A percentile compares a stretch with the other conserved stretches of the same genome.
These are phyloP conservation scores for Siphlonurus alternatus DNA, from an alignment of 2,888 invertebrate species.

Conservation along the genomic window DNA sequence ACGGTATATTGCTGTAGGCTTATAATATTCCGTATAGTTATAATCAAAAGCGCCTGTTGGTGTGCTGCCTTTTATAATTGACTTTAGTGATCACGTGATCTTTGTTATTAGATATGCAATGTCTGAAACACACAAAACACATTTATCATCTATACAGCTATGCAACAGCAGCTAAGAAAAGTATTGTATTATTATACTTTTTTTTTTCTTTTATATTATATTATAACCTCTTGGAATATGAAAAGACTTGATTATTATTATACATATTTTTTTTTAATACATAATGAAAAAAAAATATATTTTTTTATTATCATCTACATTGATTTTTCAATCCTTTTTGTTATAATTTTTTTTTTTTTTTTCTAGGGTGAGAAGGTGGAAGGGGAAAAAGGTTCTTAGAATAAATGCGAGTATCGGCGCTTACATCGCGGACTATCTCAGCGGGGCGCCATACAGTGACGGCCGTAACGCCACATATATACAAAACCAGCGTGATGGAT, in stretches of 20 bases:
- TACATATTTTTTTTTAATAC: neutral
- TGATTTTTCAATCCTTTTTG: neutral
- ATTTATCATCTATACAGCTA: neutral
- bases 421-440: neutral
- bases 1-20: neutral
- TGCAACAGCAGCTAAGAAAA: neutral
- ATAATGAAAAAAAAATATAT: too few relatives aligned
- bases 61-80: neutral
- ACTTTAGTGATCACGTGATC: neutral
- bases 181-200: too few relatives aligned
- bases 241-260: neutral
- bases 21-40: too few relatives aligned
- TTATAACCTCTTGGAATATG: too few relatives aligned
- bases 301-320: neutral
- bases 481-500: neutral
- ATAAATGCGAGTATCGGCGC: too few relatives aligned
- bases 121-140: neutral
- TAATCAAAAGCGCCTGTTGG: neutral
- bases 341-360: neutral
- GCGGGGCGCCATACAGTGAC: neutral
- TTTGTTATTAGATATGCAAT: neutral
- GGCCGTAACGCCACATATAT: neutral
- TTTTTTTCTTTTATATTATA: neutral
- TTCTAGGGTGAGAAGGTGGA: neutral
- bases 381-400: neutral